Percentiles rank a stretch among this genome's conserved stretches.
These are phyloP conservation scores for Telenomus remus DNA, from an alignment of 1,140 invertebrate genomes.

Conservation along the genomic window DNA sequence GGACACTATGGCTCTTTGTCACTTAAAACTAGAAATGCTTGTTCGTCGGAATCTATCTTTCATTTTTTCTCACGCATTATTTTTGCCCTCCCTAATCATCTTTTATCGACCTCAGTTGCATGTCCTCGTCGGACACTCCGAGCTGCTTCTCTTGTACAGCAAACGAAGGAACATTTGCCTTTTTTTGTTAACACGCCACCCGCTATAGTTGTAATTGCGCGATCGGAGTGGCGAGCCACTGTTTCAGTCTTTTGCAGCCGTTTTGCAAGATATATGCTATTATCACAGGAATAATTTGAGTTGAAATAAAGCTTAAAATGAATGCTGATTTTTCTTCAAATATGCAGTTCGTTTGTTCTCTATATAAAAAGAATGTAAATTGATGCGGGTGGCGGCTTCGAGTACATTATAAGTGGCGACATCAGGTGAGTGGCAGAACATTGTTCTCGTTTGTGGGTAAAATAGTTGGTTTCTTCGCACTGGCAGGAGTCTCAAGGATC, in stretches of 20 bases:
- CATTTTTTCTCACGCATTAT: slow-evolving; percentile 32
- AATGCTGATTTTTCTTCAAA: slow-evolving; percentile 9
- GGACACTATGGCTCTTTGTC: slow-evolving; percentile 73
- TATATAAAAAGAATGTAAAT: slow-evolving; percentile 9
- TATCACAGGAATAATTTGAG: slow-evolving; percentile 36
- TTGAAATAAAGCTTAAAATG: slow-evolving; percentile 7
- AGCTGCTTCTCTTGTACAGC: neutral
- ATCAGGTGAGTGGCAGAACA: slow-evolving; percentile 3
- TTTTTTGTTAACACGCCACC: slow-evolving; percentile 4
- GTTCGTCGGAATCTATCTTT: slow-evolving; percentile 46
- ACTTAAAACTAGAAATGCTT: slow-evolving; percentile 59
- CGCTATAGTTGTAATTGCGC: neutral
- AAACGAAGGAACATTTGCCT: neutral
- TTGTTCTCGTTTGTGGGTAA: slow-evolving; percentile 5
- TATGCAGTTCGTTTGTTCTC: neutral
- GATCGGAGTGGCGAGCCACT: slow-evolving; percentile 14
- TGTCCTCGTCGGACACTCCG: neutral
- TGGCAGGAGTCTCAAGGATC: slow-evolving; percentile 6
- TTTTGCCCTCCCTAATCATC: slow-evolving; percentile 5
- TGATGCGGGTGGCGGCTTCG: slow-evolving; percentile 16
- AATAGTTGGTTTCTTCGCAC: slow-evolving; percentile 8
- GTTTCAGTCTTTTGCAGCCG: slow-evolving; percentile 27
- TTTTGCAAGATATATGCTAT: slow-evolving; percentile 1
- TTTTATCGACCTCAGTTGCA: slow-evolving; percentile 10
- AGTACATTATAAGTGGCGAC: neutral